Conservation (phyloP, 2,888 invertebrate species). For the Caenorhabditis macrosperma region DNA sequence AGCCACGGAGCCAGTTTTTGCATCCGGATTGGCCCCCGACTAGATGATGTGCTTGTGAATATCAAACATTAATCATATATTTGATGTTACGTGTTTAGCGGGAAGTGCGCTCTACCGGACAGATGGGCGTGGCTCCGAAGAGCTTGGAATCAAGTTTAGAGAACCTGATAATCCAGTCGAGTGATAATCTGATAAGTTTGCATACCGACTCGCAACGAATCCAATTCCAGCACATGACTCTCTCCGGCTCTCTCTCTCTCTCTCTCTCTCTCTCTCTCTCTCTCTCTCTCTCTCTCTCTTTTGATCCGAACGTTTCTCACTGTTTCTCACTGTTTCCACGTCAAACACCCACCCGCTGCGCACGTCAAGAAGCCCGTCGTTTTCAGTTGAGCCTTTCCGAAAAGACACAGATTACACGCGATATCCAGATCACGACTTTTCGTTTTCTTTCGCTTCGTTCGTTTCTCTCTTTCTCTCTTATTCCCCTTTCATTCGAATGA, state of each 20-base stretch:
- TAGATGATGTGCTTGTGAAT: no score
- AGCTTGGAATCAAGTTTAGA: not conserved
- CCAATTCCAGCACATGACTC: no score
- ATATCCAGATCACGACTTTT: not conserved
- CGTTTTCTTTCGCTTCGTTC: no score
- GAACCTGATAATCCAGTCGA: not conserved
- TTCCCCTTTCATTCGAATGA: not conserved
- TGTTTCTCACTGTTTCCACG: not conserved
- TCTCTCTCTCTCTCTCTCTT: no score
- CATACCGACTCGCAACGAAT: no score
- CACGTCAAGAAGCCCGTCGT: not conserved
- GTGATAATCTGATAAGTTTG: not conserved
- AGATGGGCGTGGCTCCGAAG: no score
- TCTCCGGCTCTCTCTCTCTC: no score
- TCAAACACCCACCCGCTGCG: not conserved
- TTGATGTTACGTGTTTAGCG: not conserved
- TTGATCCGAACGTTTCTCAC: not conserved
- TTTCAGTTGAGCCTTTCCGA: not conserved
- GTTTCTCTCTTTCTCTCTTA: not conserved
- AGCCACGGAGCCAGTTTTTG: not conserved
- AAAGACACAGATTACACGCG: not conserved
- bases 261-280: not conserved
- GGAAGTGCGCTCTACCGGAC: no score
- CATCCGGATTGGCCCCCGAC: not conserved
- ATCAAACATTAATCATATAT: not conserved